Evolutionary conservation across 2,113 vertebrate genomes (phyloP).

Genomic region (Ammospiza nelsoni): DNA sequence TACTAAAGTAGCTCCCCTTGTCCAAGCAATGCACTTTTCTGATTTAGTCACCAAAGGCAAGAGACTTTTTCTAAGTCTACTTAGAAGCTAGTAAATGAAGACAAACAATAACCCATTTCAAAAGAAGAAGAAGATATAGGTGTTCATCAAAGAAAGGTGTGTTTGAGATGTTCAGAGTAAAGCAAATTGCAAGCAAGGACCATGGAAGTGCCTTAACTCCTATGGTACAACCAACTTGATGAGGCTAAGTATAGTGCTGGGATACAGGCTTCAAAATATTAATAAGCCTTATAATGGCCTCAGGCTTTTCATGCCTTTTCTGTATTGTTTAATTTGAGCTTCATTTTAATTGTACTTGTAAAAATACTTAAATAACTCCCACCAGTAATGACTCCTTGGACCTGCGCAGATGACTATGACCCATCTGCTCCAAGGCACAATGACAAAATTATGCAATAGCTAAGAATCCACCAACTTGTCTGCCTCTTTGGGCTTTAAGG

Average conservation of each 20-base stretch:
- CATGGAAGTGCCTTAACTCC: neutral
- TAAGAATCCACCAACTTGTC: neutral
- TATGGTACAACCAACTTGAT: neutral
- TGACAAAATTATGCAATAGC: neutral
- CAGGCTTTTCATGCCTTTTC: neutral
- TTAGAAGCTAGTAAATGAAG: neutral
- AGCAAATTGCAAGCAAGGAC: neutral
- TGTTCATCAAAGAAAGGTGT: neutral
- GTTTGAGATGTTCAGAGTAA: neutral
- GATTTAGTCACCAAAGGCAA: neutral
- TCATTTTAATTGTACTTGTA: neutral
- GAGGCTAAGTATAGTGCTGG: neutral
- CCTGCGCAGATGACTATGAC: neutral
- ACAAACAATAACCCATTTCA: neutral
- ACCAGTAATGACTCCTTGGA: neutral
- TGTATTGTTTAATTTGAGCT: neutral
- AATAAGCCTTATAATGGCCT: neutral
- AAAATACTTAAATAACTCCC: neutral
- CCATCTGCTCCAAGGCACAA: neutral
- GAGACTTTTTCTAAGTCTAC: neutral
- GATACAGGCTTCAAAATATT: neutral
- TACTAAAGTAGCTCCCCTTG: neutral
- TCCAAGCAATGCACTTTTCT: neutral
- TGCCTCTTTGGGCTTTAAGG: accelerated
- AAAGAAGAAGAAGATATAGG: neutral